These are phyloP conservation scores for Orthosia cruda DNA, from an alignment of 2,888 invertebrate species.

Conservation along the genomic window DNA sequence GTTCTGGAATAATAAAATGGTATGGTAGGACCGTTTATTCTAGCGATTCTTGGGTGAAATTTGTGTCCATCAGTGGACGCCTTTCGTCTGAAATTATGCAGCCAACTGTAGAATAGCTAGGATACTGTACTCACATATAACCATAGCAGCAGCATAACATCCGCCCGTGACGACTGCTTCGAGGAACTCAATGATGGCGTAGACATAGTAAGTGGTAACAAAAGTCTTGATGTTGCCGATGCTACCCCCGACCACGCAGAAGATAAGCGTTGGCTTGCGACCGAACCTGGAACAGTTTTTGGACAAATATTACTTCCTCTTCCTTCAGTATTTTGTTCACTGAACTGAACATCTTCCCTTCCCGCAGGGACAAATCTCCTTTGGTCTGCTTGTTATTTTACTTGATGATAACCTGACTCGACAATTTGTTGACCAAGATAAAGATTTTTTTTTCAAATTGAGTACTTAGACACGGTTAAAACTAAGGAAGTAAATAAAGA, in stretches of 20 bases:
- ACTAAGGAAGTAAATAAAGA: too few species aligned
- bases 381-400: too few species aligned
- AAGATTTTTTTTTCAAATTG: too few species aligned
- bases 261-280: slow-evolving; percentile 81
- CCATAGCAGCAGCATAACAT: slow-evolving; percentile 78
- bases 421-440: too few species aligned
- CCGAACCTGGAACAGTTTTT: slow-evolving; percentile 77
- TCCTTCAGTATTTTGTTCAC: not conserved
- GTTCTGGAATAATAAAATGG: too few species aligned
- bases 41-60: not conserved
- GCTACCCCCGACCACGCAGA: slow-evolving; percentile 78
- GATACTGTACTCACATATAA: slow-evolving; percentile 77
- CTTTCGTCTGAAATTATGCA: not conserved
- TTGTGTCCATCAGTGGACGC: not conserved
- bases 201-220: slow-evolving; percentile 78
- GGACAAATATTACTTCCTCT: not conserved
- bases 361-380: too few species aligned
- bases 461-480: too few species aligned
- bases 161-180: slow-evolving; percentile 83
- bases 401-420: too few species aligned
- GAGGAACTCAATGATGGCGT: slow-evolving; percentile 80
- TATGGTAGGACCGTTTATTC: not conserved
- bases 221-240: slow-evolving; percentile 83
- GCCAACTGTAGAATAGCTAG: too few species aligned
- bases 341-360: too few species aligned